Percentiles rank a stretch among this genome's conserved stretches.
Evolutionary conservation across 2,797 vertebrate genomes (phyloP).

Genomic region (Melanogrammus aeglefinus): DNA sequence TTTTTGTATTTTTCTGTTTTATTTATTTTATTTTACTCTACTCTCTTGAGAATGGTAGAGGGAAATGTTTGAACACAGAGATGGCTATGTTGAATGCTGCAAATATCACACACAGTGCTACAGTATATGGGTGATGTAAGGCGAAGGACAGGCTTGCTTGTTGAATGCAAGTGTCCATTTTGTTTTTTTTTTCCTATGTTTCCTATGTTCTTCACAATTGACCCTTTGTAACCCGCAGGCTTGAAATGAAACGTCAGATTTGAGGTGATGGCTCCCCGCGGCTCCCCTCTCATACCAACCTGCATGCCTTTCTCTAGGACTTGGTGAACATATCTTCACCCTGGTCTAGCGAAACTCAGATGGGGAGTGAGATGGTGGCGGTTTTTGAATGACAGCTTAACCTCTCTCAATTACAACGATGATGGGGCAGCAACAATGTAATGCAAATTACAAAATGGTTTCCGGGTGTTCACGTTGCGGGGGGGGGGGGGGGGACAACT

Average conservation of each 20-base stretch:
- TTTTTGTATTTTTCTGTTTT: background rate
- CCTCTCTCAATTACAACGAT: slow-evolving; percentile 22
- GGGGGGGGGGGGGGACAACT: slow-evolving; percentile 20
- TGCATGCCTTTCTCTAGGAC: background rate
- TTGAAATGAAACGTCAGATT: slow-evolving; percentile 43
- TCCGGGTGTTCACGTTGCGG: slow-evolving; percentile 29
- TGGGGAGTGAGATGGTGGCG: background rate
- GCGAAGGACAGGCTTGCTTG: background rate
- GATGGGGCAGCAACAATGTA: slow-evolving; percentile 18
- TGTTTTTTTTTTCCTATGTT: slow-evolving; percentile 25
- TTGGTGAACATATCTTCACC: background rate
- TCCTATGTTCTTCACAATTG: slow-evolving; percentile 26
- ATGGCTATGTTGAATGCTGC: background rate
- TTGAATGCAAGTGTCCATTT: background rate
- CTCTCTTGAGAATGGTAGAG: slow-evolving; percentile 4
- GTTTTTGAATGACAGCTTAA: slow-evolving; percentile 27
- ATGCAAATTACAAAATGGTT: slow-evolving; percentile 36
- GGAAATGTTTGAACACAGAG: background rate
- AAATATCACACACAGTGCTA: background rate
- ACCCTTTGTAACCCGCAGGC: slow-evolving; percentile 47
- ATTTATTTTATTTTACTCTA: background rate
- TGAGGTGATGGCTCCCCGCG: slow-evolving; percentile 2
- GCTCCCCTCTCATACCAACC: background rate
- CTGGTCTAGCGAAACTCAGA: slow-evolving; percentile 9
- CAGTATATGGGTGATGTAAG: background rate